phyloP scores from a whole-genome alignment of 2,113 vertebrate genomes.

The Malaclemys terrapin region DNA sequence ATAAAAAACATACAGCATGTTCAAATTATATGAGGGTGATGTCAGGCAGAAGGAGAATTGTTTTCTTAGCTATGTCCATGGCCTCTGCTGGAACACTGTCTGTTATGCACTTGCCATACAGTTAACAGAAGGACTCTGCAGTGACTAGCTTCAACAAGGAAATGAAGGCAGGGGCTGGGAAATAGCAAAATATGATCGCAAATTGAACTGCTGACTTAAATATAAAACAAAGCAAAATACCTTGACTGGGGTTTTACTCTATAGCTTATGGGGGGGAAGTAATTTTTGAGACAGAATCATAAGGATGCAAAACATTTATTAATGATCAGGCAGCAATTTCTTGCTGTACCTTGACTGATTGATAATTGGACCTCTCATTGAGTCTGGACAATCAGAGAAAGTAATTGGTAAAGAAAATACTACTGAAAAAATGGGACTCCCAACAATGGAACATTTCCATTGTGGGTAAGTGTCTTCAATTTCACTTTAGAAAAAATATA shows the following conservation, averaged over 20 bases:
- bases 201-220: background rate
- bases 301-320: background rate
- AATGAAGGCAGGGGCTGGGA: background rate
- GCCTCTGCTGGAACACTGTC: background rate
- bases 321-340: background rate
- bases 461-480: background rate
- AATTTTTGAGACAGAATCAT: background rate
- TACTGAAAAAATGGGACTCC: background rate
- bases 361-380: background rate
- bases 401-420: background rate
- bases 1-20: background rate
- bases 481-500: background rate
- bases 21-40: background rate
- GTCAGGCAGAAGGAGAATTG: background rate
- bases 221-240: background rate
- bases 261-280: background rate
- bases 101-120: background rate
- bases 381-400: background rate
- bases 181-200: background rate
- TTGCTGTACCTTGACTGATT: background rate
- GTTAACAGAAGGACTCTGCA: background rate
- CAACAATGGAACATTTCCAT: background rate
- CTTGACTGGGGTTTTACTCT: background rate
- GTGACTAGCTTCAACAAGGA: background rate
- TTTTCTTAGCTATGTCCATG: background rate